Conservation (phyloP, 2,113 vertebrate genomes). For the Chauna torquata region DNA sequence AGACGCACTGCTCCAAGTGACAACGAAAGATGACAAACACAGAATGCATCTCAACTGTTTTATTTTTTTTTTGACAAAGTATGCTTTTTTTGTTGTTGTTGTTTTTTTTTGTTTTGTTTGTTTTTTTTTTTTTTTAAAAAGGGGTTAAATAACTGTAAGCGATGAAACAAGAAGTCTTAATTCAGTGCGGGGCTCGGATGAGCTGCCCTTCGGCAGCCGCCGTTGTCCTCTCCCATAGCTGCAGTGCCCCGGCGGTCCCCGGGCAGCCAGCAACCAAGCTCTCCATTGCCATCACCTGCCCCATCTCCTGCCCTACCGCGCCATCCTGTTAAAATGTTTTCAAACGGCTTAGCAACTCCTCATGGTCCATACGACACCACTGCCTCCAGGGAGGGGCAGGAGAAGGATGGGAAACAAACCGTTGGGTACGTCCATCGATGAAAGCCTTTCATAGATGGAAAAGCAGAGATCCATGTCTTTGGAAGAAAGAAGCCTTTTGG, state of each 20-base stretch:
- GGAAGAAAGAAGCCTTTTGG: not conserved
- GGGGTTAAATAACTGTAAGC: not conserved
- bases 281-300: not conserved
- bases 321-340: not conserved
- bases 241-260: not conserved
- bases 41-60: not conserved
- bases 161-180: not conserved
- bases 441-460: accelerated
- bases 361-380: too few relatives aligned
- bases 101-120: not conserved
- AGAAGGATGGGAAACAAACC: not conserved
- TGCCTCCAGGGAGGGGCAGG: not conserved
- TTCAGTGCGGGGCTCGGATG: too few relatives aligned
- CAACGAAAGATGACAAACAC: not conserved
- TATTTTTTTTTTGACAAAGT: not conserved
- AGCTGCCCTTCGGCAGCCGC: not conserved
- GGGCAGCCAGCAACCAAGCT: not conserved
- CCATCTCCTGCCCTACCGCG: not conserved
- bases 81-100: not conserved
- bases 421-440: not conserved
- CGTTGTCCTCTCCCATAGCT: too few relatives aligned
- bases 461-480: accelerated
- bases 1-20: not conserved
- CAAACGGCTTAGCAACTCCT: not conserved
- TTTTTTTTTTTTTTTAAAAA: not conserved